Evolutionary conservation across 2,113 vertebrate genomes (phyloP).

Genomic region (Rhombomys opimus): DNA sequence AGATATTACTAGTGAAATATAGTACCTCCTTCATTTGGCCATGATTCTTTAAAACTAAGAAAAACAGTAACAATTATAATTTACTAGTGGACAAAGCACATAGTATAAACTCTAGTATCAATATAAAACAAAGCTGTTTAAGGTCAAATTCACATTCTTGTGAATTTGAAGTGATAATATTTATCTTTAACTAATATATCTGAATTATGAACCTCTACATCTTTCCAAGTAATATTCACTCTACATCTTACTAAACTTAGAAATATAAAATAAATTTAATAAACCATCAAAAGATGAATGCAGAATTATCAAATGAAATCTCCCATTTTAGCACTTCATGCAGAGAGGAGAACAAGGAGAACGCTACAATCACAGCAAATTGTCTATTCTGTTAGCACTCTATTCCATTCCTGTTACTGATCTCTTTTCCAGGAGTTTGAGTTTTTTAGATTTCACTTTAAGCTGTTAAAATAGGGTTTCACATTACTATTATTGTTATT

Average conservation of each 20-base stretch:
- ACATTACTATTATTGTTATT: background rate
- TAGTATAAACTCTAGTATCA: background rate
- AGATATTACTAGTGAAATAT: background rate
- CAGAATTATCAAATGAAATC: background rate
- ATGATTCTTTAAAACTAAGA: background rate
- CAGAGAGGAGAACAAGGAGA: background rate
- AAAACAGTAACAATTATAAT: background rate
- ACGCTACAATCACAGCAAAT: background rate
- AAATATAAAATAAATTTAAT: background rate
- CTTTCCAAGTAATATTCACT: background rate
- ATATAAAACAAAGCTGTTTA: background rate
- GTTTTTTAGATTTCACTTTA: background rate
- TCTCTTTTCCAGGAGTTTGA: background rate
- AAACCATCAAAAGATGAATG: background rate
- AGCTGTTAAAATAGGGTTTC: background rate
- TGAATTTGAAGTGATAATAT: background rate
- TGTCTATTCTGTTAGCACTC: background rate
- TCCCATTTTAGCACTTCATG: fast-evolving
- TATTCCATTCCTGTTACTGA: background rate
- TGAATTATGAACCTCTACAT: background rate
- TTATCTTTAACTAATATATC: background rate
- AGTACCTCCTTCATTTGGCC: background rate
- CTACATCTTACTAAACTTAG: background rate
- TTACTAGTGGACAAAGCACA: background rate
- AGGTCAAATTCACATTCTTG: background rate